A percentile compares a stretch with the other conserved stretches of the same genome.
Conservation (phyloP, 2,888 invertebrate species). For the Apamea monoglypha region DNA sequence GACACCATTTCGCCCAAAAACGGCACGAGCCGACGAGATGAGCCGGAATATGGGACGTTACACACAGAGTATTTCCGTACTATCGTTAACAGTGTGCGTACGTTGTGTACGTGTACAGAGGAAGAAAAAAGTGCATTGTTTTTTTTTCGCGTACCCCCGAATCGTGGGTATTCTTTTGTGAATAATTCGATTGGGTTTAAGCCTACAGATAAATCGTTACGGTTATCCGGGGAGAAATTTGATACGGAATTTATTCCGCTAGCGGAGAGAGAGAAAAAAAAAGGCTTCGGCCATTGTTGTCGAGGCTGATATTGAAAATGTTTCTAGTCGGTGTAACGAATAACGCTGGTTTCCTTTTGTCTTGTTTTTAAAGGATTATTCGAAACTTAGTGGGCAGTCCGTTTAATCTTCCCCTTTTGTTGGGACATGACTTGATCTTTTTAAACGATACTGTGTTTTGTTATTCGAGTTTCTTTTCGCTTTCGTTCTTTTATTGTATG, state of each 20-base stretch:
- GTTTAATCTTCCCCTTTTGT: slow-evolving; percentile 79
- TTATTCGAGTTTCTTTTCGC: slow-evolving; percentile 73
- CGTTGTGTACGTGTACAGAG: slow-evolving; percentile 75
- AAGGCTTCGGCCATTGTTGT: slow-evolving; percentile 81
- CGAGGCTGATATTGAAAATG: slow-evolving; percentile 84
- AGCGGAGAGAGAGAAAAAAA: slow-evolving; percentile 77
- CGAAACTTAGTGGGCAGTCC: slow-evolving; percentile 78
- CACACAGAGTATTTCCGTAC: slow-evolving; percentile 88
- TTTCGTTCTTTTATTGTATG: slow-evolving; percentile 71
- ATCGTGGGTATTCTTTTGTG: slow-evolving; percentile 68
- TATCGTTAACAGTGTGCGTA: slow-evolving; percentile 83
- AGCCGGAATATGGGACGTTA: slow-evolving; percentile 87
- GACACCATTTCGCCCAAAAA: slow-evolving; percentile 83
- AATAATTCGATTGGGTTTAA: slow-evolving; percentile 72
- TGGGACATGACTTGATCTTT: slow-evolving; percentile 75
- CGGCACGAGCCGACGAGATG: slow-evolving; percentile 79
- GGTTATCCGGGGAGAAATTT: slow-evolving; percentile 77
- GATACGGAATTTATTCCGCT: slow-evolving; percentile 79
- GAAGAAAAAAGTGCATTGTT: slow-evolving; percentile 85
- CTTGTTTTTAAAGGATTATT: slow-evolving; percentile 82
- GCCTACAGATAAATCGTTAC: slow-evolving; percentile 74
- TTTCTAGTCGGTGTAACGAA: slow-evolving; percentile 78
- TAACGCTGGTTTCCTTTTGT: slow-evolving; percentile 79
- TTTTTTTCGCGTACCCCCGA: slow-evolving; percentile 68
- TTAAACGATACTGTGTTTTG: slow-evolving; percentile 68